Evolutionary conservation across 1,140 invertebrate species (phyloP).

Genomic region (Asbolus verrucosus): DNA sequence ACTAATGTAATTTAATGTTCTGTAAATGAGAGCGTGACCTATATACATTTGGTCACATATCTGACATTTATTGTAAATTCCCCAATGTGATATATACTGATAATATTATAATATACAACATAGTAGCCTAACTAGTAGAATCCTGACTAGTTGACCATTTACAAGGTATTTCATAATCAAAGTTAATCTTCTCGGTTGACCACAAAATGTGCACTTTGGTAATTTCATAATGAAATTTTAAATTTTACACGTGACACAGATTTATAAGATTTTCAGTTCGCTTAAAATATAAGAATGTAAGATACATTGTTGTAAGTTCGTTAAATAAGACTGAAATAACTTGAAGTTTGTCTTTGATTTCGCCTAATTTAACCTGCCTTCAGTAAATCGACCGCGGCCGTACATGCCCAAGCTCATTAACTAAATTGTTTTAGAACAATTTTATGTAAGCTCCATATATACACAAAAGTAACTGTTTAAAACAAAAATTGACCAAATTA

Average conservation of each 20-base stretch:
- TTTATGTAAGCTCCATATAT: too few relatives aligned
- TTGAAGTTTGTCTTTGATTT: conserved; percentile 38
- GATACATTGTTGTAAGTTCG: conserved; percentile 54
- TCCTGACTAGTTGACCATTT: conserved; percentile 39
- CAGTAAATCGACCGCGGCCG: too few relatives aligned
- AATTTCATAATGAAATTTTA: conserved; percentile 46
- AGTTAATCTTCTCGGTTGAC: conserved; percentile 43
- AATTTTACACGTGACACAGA: conserved; percentile 47
- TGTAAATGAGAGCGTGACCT: conserved; percentile 18
- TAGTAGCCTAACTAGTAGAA: conserved; percentile 37
- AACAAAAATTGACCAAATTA: too few relatives aligned
- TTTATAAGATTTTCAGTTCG: conserved; percentile 47
- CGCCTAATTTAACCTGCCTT: too few relatives aligned
- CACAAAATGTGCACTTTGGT: conserved; percentile 49
- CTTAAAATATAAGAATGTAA: conserved; percentile 47
- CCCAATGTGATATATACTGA: conserved; percentile 57
- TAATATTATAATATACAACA: conserved; percentile 50
- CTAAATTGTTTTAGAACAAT: too few relatives aligned
- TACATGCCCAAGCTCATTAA: too few relatives aligned
- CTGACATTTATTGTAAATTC: conserved; percentile 48
- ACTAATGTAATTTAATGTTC: conserved; percentile 42
- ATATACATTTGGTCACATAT: conserved; percentile 31
- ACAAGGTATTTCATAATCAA: conserved; percentile 54
- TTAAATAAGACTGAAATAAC: conserved; percentile 58
- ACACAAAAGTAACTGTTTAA: too few relatives aligned